Evolutionary conservation across 53 echinoderm and acorn worm species (phyloP), one percentile per base, ranked within the genome.

Genomic region (Mesocentrotus franciscanus): DNA sequence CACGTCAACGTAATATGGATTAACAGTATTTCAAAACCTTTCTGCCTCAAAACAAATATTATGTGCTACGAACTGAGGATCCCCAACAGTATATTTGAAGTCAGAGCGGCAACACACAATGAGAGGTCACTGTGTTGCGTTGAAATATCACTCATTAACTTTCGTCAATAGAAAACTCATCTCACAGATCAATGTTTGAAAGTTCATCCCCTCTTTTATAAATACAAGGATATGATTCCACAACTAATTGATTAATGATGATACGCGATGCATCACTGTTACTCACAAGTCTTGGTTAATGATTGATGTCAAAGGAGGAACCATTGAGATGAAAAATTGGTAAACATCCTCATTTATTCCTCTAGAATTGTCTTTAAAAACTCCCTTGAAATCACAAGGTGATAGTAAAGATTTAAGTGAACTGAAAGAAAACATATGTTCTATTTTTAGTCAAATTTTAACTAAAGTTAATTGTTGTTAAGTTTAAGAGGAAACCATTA

Each of bases 251-350:
- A 84, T 84, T 55, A 84, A 84, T 42, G 84, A 84, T 49, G 39
- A 84, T 49, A 30, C 49, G 22, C 22, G 17, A 22, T 84, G 84
- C 42, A 84, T 42, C 84, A 84, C 84, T 42, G 55, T 3, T 5
- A 39, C 29, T 87, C n/a, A 87, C 29, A 0, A 81, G 29, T 84
- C 74, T 84, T 49, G 20, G 87, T 87, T 87, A 87, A 87, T 87
- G 56, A 58, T 87, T 87, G 58, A 87, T 87, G 12, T 84, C n/a
- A 18, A 57, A 87, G 27, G 87, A 56, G 87, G 87, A 87, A 27
- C 26, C 1, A 87, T 27, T 27, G 9, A 49, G 14, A 55, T 85
- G 85, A 79, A 24, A 85, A n/a, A 87, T 26, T 4, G 12, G 26
- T 87, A 26, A 87, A 87, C 87, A 59, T 85, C 26, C 26, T 87